phyloP scores from a whole-genome alignment of 2,113 vertebrate genomes.

The Crotalus viridis region DNA sequence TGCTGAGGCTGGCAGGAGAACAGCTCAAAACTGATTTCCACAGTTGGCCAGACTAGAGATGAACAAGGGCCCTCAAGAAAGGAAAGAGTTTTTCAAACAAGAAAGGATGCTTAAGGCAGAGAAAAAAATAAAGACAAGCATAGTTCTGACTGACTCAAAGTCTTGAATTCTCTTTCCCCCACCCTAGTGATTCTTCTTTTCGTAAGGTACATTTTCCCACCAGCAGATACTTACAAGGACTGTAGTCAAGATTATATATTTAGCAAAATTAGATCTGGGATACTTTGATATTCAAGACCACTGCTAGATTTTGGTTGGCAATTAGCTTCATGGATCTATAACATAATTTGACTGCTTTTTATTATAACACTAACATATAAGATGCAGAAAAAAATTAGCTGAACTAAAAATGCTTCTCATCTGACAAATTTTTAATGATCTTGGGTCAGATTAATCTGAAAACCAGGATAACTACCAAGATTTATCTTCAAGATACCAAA shows the following conservation, averaged over 20 bases:
- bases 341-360: neutral
- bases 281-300: neutral
- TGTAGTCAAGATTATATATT: neutral
- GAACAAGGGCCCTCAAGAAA: neutral
- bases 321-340: neutral
- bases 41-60: neutral
- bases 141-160: neutral
- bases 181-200: neutral
- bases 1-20: neutral
- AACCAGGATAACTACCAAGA: neutral
- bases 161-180: neutral
- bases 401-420: neutral
- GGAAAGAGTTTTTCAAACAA: neutral
- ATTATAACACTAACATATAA: too few species aligned
- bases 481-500: neutral
- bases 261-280: neutral
- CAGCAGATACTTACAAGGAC: neutral
- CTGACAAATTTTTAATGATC: neutral
- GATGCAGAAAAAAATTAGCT: neutral
- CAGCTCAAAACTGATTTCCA: neutral
- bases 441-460: neutral
- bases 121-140: neutral
- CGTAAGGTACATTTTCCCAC: neutral
- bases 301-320: neutral
- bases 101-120: neutral